A percentile compares a stretch with the other conserved stretches of the same genome.
phyloP scores from a whole-genome alignment of 1,140 invertebrate genomes.

The Ganaspis sp. region DNA sequence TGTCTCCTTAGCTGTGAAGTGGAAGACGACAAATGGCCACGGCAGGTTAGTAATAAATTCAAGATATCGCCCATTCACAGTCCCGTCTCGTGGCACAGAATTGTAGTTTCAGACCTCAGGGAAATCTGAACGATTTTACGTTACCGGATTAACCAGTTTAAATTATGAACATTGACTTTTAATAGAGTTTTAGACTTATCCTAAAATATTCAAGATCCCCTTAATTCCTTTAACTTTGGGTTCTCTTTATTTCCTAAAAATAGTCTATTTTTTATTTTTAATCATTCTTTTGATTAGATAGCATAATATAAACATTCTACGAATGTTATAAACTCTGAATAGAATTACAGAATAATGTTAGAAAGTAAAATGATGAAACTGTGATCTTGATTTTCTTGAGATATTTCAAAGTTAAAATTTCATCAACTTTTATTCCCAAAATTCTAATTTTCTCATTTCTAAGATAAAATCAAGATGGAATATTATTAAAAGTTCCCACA shows the following conservation, averaged over 20 bases:
- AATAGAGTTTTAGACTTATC: not conserved
- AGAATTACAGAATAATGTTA: too few species aligned
- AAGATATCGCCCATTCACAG: conserved; percentile 32
- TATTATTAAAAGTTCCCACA: too few species aligned
- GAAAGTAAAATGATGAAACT: too few species aligned
- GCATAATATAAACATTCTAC: too few species aligned
- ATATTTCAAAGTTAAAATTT: too few species aligned
- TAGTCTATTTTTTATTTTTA: too few species aligned
- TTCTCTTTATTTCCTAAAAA: too few species aligned
- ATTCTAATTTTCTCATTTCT: not conserved
- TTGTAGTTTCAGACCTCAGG: conserved; percentile 33
- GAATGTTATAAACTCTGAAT: too few species aligned
- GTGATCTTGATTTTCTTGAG: too few species aligned
- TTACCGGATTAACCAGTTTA: not conserved
- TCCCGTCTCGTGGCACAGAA: conserved; percentile 19
- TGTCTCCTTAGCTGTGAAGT: conserved; percentile 11
- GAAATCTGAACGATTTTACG: conserved; percentile 27
- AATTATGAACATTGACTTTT: conserved; percentile 9
- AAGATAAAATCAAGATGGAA: not conserved
- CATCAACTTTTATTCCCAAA: not conserved
- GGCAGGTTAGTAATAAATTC: conserved; percentile 31
- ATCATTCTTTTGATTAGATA: not conserved
- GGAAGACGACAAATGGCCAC: conserved; percentile 29
- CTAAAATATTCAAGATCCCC: not conserved
- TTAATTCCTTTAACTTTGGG: too few species aligned